Evolutionary conservation across 1,140 invertebrate species (phyloP).

Genomic region (Leptestheria dahalacensis): DNA sequence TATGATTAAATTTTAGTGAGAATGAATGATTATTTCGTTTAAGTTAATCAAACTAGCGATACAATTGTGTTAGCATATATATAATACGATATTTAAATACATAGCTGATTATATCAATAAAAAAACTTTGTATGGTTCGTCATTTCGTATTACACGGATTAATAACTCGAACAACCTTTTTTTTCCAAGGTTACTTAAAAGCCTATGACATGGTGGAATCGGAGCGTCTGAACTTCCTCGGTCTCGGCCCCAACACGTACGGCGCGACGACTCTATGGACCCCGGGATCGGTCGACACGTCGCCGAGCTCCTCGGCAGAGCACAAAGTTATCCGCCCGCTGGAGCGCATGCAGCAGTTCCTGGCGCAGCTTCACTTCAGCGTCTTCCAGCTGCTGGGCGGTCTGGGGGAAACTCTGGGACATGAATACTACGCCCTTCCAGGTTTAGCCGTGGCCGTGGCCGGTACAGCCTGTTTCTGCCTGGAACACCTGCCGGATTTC

Average conservation of each 20-base stretch:
- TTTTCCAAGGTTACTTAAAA: conserved; percentile 41
- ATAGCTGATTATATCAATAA: no score
- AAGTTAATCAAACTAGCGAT: no score
- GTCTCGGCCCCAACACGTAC: conserved; percentile 32
- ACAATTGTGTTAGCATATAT: no score
- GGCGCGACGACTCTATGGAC: conserved; percentile 24
- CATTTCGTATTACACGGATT: no score
- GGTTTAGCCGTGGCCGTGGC: conserved; percentile 25
- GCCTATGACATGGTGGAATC: conserved; percentile 51
- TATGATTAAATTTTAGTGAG: no score
- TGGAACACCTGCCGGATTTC: conserved; percentile 58
- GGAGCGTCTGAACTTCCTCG: conserved; percentile 49
- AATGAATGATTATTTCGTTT: no score
- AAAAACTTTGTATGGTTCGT: no score
- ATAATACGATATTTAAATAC: no score
- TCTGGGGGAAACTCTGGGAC: conserved; percentile 56
- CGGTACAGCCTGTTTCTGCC: conserved; percentile 25
- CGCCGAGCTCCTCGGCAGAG: conserved; percentile 32
- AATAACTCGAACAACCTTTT: conserved; percentile 18
- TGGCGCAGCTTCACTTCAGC: conserved; percentile 48
- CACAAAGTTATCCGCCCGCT: conserved; percentile 37
- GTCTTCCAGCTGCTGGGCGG: conserved; percentile 63
- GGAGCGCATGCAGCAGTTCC: conserved; percentile 66
- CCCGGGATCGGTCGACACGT: conserved; percentile 18
- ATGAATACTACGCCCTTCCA: conserved; percentile 56